phyloP scores from a whole-genome alignment of 1,140 invertebrate genomes.

The Heliothis subflexa region DNA sequence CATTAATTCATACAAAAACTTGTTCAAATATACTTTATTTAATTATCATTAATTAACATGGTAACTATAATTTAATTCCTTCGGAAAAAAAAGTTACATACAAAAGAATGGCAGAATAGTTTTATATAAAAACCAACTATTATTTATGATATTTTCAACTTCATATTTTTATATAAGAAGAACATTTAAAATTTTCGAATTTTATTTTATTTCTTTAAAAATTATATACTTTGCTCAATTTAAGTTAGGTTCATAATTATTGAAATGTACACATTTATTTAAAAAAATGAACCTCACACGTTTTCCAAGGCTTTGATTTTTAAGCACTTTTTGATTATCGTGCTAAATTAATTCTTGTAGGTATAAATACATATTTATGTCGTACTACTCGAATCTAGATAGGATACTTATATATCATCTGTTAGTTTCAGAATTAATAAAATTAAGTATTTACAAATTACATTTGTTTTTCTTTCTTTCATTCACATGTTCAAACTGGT shows the following conservation, averaged over 20 bases:
- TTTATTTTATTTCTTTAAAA: neutral
- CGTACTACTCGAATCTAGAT: slow-evolving; percentile 82
- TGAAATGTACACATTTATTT: slow-evolving; percentile 17
- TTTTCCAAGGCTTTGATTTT: slow-evolving; percentile 54
- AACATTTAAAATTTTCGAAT: slow-evolving; percentile 7
- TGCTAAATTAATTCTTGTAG: slow-evolving; percentile 84
- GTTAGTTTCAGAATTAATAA: slow-evolving; percentile 86
- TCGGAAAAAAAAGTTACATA: neutral
- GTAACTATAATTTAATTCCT: neutral
- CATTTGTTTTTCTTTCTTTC: slow-evolving; percentile 65
- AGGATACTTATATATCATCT: slow-evolving; percentile 84
- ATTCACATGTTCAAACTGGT: neutral
- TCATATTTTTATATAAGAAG: slow-evolving; percentile 13
- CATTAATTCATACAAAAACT: neutral
- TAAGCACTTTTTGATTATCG: slow-evolving; percentile 30
- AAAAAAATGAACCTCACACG: slow-evolving; percentile 48
- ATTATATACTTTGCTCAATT: slow-evolving; percentile 33
- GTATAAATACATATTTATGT: slow-evolving; percentile 82
- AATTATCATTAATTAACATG: neutral
- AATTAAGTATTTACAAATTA: slow-evolving; percentile 84
- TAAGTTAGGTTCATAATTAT: slow-evolving; percentile 24
- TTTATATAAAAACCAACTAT: slow-evolving; percentile 8
- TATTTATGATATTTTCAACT: neutral
- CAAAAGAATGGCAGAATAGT: slow-evolving; percentile 13
- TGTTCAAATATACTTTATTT: neutral